These are phyloP conservation scores for Pantala flavescens DNA, from an alignment of 1,140 invertebrate genomes.

Conservation along the genomic window DNA sequence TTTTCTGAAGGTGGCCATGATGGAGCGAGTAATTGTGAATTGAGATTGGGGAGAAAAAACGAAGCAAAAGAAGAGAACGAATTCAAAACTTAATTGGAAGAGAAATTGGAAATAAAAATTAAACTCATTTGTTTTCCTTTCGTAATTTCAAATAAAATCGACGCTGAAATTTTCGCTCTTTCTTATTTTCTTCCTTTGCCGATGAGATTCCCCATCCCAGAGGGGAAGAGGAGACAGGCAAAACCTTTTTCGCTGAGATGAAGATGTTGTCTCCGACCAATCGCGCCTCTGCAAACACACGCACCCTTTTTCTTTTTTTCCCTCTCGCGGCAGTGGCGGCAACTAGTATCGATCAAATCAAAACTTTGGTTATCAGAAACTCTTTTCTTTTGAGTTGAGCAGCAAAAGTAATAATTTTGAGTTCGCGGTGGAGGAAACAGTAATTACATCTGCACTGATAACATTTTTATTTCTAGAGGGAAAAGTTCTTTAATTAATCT, in stretches of 20 bases:
- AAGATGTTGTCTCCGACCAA: background rate
- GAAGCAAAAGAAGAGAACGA: background rate
- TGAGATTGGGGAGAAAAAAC: background rate
- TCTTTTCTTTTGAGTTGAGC: background rate
- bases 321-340: background rate
- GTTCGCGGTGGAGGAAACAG: no score
- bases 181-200: background rate
- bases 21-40: background rate
- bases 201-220: background rate
- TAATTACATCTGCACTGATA: no score
- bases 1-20: background rate
- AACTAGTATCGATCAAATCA: conserved; percentile 2
- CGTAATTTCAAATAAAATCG: conserved; percentile 8
- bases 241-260: background rate
- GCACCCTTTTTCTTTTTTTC: background rate
- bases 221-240: background rate
- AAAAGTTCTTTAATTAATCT: no score
- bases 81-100: conserved; percentile 10
- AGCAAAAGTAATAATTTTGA: no score
- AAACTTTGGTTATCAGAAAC: background rate
- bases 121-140: conserved; percentile 10
- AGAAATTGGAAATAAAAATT: conserved; percentile 2
- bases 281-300: background rate
- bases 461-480: no score
- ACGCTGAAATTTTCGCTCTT: background rate